phyloP scores from a whole-genome alignment of 2,888 invertebrate species.

The Eristalis arbustorum region DNA sequence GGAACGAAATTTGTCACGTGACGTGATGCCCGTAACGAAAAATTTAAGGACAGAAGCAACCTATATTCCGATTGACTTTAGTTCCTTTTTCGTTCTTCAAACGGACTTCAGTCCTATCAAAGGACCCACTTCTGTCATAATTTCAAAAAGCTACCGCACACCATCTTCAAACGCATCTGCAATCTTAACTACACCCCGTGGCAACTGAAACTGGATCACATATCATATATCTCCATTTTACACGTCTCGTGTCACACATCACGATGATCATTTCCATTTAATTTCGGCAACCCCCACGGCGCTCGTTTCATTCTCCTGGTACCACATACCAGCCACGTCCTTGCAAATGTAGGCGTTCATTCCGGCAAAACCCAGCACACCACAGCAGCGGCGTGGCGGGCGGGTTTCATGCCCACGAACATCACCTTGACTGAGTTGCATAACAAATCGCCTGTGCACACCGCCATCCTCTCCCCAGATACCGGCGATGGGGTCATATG shows the following conservation, averaged over 20 bases:
- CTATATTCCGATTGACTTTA: too few species aligned
- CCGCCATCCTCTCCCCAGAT: not conserved
- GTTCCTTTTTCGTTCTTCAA: too few species aligned
- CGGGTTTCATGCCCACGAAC: not conserved
- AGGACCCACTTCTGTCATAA: too few species aligned
- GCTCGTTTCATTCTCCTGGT: not conserved
- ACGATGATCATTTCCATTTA: not conserved
- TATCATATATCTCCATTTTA: too few species aligned
- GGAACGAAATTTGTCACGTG: too few species aligned
- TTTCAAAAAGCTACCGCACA: too few species aligned
- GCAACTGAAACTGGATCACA: too few species aligned
- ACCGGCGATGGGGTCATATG: not conserved
- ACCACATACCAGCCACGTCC: not conserved
- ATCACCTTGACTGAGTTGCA: not conserved
- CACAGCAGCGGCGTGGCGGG: not conserved
- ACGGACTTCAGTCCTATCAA: too few species aligned
- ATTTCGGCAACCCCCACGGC: not conserved
- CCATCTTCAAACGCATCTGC: too few species aligned
- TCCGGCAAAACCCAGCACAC: not conserved
- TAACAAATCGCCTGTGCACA: not conserved
- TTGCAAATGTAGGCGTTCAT: not conserved
- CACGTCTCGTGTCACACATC: not conserved
- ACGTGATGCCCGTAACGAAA: too few species aligned
- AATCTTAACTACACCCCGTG: too few species aligned
- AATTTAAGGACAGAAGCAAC: too few species aligned